phyloP scores from a whole-genome alignment of 2,888 invertebrate genomes.

The Diplolepis rosae region DNA sequence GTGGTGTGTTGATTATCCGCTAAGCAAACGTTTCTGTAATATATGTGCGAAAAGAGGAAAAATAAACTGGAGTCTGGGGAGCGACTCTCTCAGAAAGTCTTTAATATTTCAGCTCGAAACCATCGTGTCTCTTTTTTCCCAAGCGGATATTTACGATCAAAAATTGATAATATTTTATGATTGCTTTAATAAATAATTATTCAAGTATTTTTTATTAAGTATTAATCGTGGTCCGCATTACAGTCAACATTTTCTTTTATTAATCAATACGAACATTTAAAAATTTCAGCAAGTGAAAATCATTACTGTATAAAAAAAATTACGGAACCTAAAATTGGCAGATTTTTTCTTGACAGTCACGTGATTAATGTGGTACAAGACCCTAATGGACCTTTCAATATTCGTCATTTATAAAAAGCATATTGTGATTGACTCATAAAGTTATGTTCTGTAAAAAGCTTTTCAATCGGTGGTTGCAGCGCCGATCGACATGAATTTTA shows the following conservation, averaged over 20 bases:
- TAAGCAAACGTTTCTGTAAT: conserved; percentile 45
- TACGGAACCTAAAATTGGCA: too few relatives aligned
- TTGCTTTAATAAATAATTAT: neutral
- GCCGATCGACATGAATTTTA: conserved; percentile 48
- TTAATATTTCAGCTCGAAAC: conserved; percentile 54
- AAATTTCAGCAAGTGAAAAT: too few relatives aligned
- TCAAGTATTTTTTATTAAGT: too few relatives aligned
- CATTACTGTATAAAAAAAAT: too few relatives aligned
- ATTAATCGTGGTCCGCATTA: too few relatives aligned
- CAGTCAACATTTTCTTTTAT: too few relatives aligned
- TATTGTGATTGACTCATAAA: conserved; percentile 9
- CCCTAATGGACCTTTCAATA: too few relatives aligned
- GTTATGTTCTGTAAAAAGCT: conserved; percentile 38
- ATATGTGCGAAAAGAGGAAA: conserved; percentile 47
- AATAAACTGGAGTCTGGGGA: conserved; percentile 55
- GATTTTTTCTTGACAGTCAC: too few relatives aligned
- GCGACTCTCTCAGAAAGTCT: conserved; percentile 44
- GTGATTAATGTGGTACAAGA: too few relatives aligned
- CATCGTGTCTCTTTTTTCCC: conserved; percentile 44
- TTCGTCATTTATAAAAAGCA: neutral
- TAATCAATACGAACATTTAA: too few relatives aligned
- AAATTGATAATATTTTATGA: neutral
- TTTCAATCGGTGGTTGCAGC: conserved; percentile 51
- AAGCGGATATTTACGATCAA: conserved; percentile 11
- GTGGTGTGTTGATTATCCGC: conserved; percentile 23